Percentiles rank a stretch among this genome's conserved stretches.
Conservation (phyloP, 2,797 vertebrate genomes). For the Margarornis squamiger region DNA sequence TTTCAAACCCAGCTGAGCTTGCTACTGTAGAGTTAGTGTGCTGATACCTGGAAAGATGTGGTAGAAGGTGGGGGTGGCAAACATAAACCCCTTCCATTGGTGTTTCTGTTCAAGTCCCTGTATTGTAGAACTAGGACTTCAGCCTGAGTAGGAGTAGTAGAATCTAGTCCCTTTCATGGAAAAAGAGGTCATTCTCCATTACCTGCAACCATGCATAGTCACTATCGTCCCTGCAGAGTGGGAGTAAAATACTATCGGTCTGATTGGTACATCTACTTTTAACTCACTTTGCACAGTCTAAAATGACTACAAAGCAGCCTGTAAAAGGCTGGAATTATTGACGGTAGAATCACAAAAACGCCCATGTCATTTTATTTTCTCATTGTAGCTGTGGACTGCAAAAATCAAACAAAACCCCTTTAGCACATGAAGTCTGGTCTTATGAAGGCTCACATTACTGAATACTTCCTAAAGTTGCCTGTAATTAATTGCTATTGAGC, state of each 20-base stretch:
- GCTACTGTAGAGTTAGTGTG: neutral
- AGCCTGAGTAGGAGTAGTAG: slow-evolving; percentile 42
- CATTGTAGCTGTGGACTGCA: neutral
- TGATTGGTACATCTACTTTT: slow-evolving; percentile 30
- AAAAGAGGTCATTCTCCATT: slow-evolving; percentile 39
- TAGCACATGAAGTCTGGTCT: neutral
- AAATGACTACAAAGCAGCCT: neutral
- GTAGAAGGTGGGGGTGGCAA: neutral
- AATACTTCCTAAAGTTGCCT: neutral
- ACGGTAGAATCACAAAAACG: neutral
- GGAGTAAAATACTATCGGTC: slow-evolving; percentile 31
- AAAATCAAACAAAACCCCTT: neutral
- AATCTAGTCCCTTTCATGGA: neutral
- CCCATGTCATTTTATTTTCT: neutral
- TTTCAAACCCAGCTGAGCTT: neutral
- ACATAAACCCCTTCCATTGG: neutral
- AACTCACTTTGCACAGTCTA: neutral
- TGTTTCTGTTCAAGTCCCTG: neutral
- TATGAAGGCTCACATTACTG: neutral
- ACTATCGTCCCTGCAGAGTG: neutral
- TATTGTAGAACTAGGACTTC: slow-evolving; percentile 9
- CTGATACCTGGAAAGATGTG: slow-evolving; percentile 13
- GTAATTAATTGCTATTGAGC: neutral
- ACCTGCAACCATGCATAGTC: slow-evolving; percentile 3
- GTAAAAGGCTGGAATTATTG: slow-evolving; percentile 30